These are phyloP conservation scores for Istiophorus platypterus DNA, from an alignment of 2,113 vertebrate species.

Conservation along the genomic window DNA sequence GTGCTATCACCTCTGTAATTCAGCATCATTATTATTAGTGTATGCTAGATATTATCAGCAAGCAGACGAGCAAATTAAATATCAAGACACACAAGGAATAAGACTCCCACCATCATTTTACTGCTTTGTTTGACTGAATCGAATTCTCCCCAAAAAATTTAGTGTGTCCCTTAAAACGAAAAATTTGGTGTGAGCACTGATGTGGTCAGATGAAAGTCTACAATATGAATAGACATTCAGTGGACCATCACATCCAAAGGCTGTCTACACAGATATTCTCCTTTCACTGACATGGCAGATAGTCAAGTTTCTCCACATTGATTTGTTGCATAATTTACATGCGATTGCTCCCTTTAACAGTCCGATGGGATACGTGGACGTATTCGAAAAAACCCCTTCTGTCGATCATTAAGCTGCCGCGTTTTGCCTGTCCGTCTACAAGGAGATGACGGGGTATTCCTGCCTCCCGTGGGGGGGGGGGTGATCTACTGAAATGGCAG, in stretches of 20 bases:
- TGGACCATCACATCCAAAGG: conserved; percentile 42
- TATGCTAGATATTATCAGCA: not conserved
- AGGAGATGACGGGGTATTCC: conserved; percentile 61
- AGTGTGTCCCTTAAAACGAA: not conserved
- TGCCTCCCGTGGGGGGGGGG: conserved; percentile 20
- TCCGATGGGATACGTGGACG: conserved; percentile 57
- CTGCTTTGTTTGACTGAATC: not conserved
- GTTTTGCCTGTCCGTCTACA: conserved; percentile 19
- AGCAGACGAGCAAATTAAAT: not conserved
- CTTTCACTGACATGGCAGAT: conserved; percentile 60
- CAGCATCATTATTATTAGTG: too few species aligned
- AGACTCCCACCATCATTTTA: not conserved
- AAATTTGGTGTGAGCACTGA: not conserved
- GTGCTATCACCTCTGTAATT: too few species aligned
- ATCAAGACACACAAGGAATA: not conserved
- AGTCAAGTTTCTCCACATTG: conserved; percentile 69
- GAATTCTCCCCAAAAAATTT: not conserved
- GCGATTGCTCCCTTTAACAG: conserved; percentile 33
- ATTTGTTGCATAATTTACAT: conserved; percentile 78
- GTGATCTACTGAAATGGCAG: conserved; percentile 65
- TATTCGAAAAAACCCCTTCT: conserved; percentile 46
- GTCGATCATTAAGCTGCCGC: conserved; percentile 33
- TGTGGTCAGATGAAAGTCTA: conserved; percentile 10
- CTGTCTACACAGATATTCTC: conserved; percentile 8
- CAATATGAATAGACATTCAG: conserved; percentile 5